Evolutionary conservation across 2,113 vertebrate species (phyloP).

Genomic region (Calypte anna): DNA sequence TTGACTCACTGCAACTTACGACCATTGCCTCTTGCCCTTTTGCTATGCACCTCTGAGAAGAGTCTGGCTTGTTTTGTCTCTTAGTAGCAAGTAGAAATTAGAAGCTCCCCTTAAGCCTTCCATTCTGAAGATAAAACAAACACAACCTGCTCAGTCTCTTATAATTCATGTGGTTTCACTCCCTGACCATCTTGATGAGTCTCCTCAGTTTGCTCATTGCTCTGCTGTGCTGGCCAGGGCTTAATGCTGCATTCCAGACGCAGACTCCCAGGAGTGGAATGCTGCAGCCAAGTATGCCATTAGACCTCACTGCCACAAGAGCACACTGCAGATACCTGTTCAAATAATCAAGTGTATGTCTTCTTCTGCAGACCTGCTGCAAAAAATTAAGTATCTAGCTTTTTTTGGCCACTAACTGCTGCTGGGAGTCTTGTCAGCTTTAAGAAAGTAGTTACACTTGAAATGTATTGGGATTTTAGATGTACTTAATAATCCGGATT

Average conservation of each 20-base stretch:
- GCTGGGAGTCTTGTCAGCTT: not conserved
- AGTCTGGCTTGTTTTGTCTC: not conserved
- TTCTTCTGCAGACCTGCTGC: not conserved
- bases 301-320: not conserved
- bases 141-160: not conserved
- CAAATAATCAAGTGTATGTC: not conserved
- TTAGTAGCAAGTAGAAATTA: not conserved
- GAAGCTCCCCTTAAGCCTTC: not conserved
- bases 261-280: not conserved
- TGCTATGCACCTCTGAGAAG: not conserved
- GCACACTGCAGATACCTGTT: not conserved
- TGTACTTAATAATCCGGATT: rapidly evolving
- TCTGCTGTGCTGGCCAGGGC: not conserved
- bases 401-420: not conserved
- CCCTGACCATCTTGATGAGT: not conserved
- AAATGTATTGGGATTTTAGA: not conserved
- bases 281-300: not conserved
- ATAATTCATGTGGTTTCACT: not conserved
- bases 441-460: not conserved
- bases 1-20: not conserved
- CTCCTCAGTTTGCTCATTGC: not conserved
- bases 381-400: not conserved
- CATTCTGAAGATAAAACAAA: not conserved
- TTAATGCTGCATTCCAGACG: not conserved
- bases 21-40: not conserved